Evolutionary conservation across 2,888 invertebrate genomes (phyloP), one percentile per base, ranked within the genome.

Genomic region (Tuta absoluta): DNA sequence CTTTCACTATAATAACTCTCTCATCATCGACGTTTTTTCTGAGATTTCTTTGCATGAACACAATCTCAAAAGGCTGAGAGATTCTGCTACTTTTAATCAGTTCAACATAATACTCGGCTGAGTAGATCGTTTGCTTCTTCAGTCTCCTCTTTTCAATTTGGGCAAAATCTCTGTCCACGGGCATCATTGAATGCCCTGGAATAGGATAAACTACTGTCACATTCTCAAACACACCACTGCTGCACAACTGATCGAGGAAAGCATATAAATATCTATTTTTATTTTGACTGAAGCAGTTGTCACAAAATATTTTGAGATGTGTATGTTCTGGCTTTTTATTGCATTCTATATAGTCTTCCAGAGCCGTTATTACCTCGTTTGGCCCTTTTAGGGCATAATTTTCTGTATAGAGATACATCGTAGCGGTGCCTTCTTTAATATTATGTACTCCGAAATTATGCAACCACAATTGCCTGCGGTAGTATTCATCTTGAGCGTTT

Each of bases 161-260:
- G 12, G 59, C 59, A 38, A 19, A 21, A 10, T 59, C 59, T 60
- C 38, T 45, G 41, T 72, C 71, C 2, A 73, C 66, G 0, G 72
- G 71, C 72, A 73, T 73, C 74, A 72, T 72, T 0, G 70, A 71
- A 58, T 72, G 73, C 10, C 71, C 72, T 57, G 72, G 71, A 19
- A 72, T 61, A 0, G 70, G 71, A 37, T 70, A 74, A 21, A 24
- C 64, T 10, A 74, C 53, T 49, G 66, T 58, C 45, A 67, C 66
- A 48, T 49, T 68, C 49, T 68, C 51, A 66, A 72, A 72, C 12
- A 64, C 23, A 12, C 17, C 5, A 48, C 48, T 48, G 17, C 41
- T 41, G 45, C 59, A 60, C 19, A 60, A 41, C 23, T 60, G 59
- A 14, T 60, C 19, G 21, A 60, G 45, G 45, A 41, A 60, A 24